Evolutionary conservation across 2,113 vertebrate species (phyloP).

Genomic region (Pelmatolapia mariae): DNA sequence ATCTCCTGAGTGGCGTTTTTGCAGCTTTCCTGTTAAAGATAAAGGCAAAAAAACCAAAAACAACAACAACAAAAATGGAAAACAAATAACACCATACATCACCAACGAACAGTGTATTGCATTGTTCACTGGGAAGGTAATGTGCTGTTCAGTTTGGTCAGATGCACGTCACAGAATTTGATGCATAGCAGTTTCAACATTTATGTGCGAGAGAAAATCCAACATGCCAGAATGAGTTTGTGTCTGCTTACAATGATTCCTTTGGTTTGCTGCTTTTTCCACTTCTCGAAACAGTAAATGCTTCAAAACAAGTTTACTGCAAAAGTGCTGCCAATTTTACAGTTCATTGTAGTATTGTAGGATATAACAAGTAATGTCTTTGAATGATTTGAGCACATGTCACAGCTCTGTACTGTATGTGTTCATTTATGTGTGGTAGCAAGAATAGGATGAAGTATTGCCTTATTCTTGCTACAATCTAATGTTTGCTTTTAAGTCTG

Average conservation of each 20-base stretch:
- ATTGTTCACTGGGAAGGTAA: not conserved
- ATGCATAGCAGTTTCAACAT: not conserved
- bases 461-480: not conserved
- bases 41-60: not conserved
- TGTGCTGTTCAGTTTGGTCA: not conserved
- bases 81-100: conserved; percentile 7
- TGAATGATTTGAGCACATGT: not conserved
- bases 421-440: not conserved
- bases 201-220: conserved; percentile 15
- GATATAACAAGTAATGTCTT: not conserved
- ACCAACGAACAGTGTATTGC: not conserved
- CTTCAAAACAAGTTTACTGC: not conserved
- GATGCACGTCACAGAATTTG: not conserved
- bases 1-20: not conserved
- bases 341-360: not conserved
- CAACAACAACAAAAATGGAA: not conserved
- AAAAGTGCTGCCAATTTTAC: conserved; percentile 24
- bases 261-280: conserved; percentile 25
- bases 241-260: not conserved
- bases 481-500: not conserved
- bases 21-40: not conserved
- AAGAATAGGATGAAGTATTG: not conserved
- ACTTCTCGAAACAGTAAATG: conserved; percentile 17
- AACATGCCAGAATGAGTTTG: conserved; percentile 8
- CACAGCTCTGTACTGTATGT: not conserved